Conservation (phyloP, 53 echinoderm and acorn worm genomes). For the Luidia sarsii region DNA sequence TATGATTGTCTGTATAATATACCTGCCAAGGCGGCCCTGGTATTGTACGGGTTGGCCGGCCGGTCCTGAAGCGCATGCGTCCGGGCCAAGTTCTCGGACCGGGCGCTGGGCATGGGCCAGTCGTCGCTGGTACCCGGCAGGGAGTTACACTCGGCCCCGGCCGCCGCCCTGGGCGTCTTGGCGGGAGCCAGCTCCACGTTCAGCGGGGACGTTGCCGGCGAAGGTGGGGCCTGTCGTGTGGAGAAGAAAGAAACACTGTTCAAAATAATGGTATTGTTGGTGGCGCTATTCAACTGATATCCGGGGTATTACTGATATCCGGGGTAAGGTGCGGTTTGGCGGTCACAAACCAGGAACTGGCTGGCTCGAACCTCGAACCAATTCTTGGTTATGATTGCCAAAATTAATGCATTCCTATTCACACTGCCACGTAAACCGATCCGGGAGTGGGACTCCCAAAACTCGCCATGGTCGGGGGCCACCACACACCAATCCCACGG, state of each 20-base stretch:
- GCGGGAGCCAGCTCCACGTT: constrained; percentile 35
- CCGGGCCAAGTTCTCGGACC: constrained; percentile 18
- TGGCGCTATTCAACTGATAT: too few species aligned
- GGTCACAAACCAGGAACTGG: too few species aligned
- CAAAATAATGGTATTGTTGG: too few species aligned
- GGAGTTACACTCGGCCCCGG: not conserved
- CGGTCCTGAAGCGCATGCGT: constrained; percentile 16
- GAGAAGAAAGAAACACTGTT: not conserved
- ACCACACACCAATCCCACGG: too few species aligned
- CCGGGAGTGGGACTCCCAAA: too few species aligned
- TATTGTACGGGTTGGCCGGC: constrained; percentile 33
- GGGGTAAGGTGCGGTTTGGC: too few species aligned
- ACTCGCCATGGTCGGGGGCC: too few species aligned
- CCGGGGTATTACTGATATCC: too few species aligned
- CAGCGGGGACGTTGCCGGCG: constrained; percentile 18
- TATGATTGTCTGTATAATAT: not conserved
- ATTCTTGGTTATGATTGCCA: too few species aligned
- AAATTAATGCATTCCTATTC: too few species aligned
- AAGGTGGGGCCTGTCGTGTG: not conserved
- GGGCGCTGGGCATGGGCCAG: constrained; percentile 16
- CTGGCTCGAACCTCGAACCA: too few species aligned
- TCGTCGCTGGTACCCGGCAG: not conserved
- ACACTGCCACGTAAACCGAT: too few species aligned
- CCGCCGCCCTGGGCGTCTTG: not conserved
- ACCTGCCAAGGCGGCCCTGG: not conserved